Conservation (phyloP, 2,888 invertebrate species). For the Cylloceria caligata region DNA sequence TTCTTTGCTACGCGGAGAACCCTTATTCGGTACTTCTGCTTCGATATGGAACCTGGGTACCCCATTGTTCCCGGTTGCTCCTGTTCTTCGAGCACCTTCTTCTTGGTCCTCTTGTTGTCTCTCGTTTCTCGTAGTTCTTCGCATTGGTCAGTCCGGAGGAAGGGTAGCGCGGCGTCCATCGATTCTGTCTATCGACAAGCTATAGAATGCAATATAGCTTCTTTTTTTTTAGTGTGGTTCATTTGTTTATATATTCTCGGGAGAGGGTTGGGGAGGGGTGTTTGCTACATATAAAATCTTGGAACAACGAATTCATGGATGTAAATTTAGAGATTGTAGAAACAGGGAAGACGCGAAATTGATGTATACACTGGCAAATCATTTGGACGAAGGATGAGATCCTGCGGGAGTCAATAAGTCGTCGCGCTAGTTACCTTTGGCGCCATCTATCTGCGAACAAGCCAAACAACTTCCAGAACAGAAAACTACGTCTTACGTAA, state of each 20-base stretch:
- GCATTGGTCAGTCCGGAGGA: not conserved
- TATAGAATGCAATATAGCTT: slow-evolving; percentile 31
- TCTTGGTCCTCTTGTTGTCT: slow-evolving; percentile 67
- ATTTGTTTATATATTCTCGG: not conserved
- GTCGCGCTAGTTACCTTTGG: slow-evolving; percentile 63
- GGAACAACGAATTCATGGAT: not conserved
- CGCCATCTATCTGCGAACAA: slow-evolving; percentile 75
- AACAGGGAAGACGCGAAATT: slow-evolving; percentile 46
- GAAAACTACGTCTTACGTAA: slow-evolving; percentile 9
- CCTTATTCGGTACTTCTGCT: slow-evolving; percentile 66
- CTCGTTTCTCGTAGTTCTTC: slow-evolving; percentile 48
- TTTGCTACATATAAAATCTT: not conserved
- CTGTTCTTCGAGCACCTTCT: slow-evolving; percentile 72
- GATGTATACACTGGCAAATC: slow-evolving; percentile 51
- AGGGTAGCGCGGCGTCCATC: slow-evolving; percentile 21
- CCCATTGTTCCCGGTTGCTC: slow-evolving; percentile 78
- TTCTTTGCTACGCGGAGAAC: slow-evolving; percentile 40
- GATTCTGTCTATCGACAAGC: slow-evolving; percentile 3
- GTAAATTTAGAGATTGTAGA: not conserved
- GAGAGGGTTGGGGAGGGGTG: not conserved
- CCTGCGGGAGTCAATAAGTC: slow-evolving; percentile 53
- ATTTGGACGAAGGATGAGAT: slow-evolving; percentile 44
- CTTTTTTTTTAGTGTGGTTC: slow-evolving; percentile 12
- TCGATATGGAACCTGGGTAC: slow-evolving; percentile 77
- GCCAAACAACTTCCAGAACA: slow-evolving; percentile 61